Percentiles rank a stretch among this genome's conserved stretches.
Conservation (phyloP, 2,797 vertebrate genomes). For the Glossophaga mutica region DNA sequence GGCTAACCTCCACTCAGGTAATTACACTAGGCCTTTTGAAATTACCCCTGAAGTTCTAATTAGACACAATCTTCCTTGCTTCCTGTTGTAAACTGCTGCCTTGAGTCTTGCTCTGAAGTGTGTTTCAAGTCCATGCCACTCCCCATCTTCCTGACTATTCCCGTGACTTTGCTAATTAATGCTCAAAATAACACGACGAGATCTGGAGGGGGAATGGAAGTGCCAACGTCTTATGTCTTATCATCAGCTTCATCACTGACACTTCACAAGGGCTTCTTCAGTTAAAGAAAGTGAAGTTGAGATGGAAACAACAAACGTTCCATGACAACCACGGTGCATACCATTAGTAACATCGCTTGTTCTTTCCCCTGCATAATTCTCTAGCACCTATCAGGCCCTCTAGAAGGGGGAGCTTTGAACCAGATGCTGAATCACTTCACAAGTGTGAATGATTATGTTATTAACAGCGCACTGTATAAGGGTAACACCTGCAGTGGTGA, state of each 20-base stretch:
- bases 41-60: slow-evolving; percentile 69
- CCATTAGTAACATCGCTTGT: background rate
- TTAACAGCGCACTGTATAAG: slow-evolving; percentile 38
- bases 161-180: slow-evolving; percentile 25
- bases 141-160: background rate
- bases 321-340: background rate
- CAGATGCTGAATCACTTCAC: background rate
- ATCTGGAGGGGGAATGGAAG: background rate
- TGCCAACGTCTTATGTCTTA: background rate
- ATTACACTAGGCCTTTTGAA: slow-evolving; percentile 63
- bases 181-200: background rate
- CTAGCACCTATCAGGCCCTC: background rate
- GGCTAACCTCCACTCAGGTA: slow-evolving; percentile 64
- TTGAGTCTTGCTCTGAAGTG: slow-evolving; percentile 29
- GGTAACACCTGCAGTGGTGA: slow-evolving; percentile 39
- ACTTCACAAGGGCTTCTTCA: background rate
- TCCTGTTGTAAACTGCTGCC: slow-evolving; percentile 65
- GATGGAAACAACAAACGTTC: background rate
- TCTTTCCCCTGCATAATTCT: background rate
- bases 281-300: background rate
- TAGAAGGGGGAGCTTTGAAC: background rate
- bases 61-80: slow-evolving; percentile 65
- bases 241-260: background rate
- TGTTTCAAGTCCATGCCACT: slow-evolving; percentile 21
- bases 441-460: slow-evolving; percentile 53